Evolutionary conservation across 1,140 invertebrate genomes (phyloP).

Genomic region (Odontomachus brunneus): DNA sequence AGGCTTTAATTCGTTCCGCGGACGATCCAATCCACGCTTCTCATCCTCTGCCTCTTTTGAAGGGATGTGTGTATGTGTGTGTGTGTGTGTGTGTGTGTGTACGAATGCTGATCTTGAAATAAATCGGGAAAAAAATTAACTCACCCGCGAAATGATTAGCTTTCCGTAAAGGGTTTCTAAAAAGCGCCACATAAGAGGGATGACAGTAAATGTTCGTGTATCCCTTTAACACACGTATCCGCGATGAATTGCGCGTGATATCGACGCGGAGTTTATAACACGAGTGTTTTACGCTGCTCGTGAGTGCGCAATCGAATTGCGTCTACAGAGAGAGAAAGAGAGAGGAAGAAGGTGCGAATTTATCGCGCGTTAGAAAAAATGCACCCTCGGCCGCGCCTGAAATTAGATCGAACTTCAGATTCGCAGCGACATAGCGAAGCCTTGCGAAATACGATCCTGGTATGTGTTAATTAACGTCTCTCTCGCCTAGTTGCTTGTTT

Average conservation of each 20-base stretch:
- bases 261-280: conserved; percentile 7
- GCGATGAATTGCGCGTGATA: conserved; percentile 49
- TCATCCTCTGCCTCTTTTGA: no score
- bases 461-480: conserved; percentile 57
- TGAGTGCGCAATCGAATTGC: conserved; percentile 25
- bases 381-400: conserved; percentile 14
- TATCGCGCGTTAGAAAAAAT: conserved; percentile 21
- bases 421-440: background rate
- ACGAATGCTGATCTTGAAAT: background rate
- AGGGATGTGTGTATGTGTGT: no score
- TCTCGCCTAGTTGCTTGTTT: background rate
- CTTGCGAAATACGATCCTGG: conserved; percentile 40
- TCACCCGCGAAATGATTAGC: background rate
- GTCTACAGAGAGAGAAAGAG: background rate
- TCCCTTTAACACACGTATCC: conserved; percentile 2
- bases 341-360: conserved; percentile 3
- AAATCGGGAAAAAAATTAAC: conserved; percentile 2
- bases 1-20: conserved; percentile 44
- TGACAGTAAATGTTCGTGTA: background rate
- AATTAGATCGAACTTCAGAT: conserved; percentile 62
- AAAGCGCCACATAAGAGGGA: background rate
- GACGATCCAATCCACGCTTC: no score
- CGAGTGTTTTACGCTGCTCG: conserved; percentile 30
- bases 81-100: no score
- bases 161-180: background rate